A percentile compares a stretch with the other conserved stretches of the same genome.
Evolutionary conservation across 2,113 vertebrate genomes (phyloP).

Genomic region (Elephantulus edwardii): DNA sequence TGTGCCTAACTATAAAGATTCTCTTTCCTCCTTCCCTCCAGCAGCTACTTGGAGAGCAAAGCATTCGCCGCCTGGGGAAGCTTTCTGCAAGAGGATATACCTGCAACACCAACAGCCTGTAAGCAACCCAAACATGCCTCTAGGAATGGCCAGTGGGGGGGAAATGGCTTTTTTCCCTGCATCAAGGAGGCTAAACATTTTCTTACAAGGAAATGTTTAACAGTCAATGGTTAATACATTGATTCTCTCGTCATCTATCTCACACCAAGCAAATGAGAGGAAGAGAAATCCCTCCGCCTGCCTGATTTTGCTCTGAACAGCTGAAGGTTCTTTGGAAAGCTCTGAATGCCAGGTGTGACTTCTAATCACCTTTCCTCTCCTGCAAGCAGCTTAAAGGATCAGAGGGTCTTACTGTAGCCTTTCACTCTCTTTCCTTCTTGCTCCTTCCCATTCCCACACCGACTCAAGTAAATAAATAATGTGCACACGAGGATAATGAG

Average conservation of each 20-base stretch:
- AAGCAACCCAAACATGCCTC: background rate
- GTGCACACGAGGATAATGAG: background rate
- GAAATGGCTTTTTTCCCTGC: background rate
- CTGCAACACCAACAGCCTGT: background rate
- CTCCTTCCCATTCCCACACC: background rate
- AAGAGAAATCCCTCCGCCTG: background rate
- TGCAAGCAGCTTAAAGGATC: background rate
- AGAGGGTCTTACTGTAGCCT: background rate
- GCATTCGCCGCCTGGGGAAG: background rate
- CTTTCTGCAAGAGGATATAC: background rate
- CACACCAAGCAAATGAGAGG: too few relatives aligned
- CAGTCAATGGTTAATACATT: rapidly evolving
- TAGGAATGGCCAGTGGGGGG: background rate
- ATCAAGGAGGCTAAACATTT: background rate
- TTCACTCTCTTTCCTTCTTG: background rate
- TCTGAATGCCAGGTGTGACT: background rate
- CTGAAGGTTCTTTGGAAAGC: background rate
- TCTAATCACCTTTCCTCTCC: background rate
- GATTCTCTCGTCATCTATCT: too few relatives aligned
- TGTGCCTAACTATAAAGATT: background rate
- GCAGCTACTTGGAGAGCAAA: too few relatives aligned
- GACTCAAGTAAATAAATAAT: slow-evolving; percentile 58
- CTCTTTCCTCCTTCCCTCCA: too few relatives aligned
- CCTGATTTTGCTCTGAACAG: background rate
- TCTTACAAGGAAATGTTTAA: background rate